Percentiles rank a stretch among this genome's conserved stretches.
phyloP scores from a whole-genome alignment of 2,797 vertebrate genomes.

The Geotrypetes seraphini region DNA sequence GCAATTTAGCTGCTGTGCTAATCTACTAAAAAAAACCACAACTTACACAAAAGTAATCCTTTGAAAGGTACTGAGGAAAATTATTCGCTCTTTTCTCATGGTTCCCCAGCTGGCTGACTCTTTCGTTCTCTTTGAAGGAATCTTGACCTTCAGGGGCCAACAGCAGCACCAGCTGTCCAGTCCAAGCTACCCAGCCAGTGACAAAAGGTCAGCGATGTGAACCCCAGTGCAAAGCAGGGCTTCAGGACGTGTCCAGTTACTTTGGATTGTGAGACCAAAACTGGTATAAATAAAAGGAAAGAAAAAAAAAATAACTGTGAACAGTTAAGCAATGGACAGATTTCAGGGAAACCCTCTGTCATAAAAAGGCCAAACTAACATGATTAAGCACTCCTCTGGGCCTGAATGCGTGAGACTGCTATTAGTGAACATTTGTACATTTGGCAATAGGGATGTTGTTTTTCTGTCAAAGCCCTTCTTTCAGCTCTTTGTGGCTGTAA shows the following conservation, averaged over 20 bases:
- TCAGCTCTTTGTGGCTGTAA: constrained; percentile 20
- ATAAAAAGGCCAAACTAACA: constrained; percentile 4
- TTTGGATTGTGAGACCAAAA: neutral
- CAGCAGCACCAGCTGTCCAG: neutral
- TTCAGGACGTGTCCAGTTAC: neutral
- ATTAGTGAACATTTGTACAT: constrained; percentile 31
- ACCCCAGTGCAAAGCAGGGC: neutral
- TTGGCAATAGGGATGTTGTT: constrained; percentile 39
- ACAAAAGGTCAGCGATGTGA: constrained; percentile 7
- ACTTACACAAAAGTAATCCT: too few relatives aligned
- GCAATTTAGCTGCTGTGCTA: too few relatives aligned
- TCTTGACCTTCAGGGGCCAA: neutral
- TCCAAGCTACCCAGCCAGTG: neutral
- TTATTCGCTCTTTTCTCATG: too few relatives aligned
- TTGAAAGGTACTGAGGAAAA: too few relatives aligned
- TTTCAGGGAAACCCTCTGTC: constrained; percentile 30
- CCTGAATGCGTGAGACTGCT: constrained; percentile 7
- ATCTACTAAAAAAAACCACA: too few relatives aligned
- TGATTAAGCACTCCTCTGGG: constrained; percentile 20
- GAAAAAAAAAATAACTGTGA: too few relatives aligned
- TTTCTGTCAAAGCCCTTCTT: constrained; percentile 21
- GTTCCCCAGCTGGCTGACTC: neutral
- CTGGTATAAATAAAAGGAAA: constrained; percentile 17
- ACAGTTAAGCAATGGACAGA: constrained; percentile 1
- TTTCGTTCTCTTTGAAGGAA: neutral